These are phyloP conservation scores for Cirrhinus mrigala DNA, from an alignment of 2,797 vertebrate species.

Conservation along the genomic window DNA sequence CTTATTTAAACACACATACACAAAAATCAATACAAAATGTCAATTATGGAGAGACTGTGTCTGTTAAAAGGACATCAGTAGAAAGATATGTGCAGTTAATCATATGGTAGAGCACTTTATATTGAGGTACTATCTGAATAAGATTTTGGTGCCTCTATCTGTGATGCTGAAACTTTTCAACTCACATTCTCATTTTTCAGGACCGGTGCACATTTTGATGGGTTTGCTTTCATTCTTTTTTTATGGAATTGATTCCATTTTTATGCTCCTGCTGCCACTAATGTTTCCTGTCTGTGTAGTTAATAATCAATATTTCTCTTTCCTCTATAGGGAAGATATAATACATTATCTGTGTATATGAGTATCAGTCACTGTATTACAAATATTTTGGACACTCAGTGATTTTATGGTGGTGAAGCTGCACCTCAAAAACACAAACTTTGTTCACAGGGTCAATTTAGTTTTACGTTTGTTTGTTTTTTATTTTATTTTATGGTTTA, in stretches of 20 bases:
- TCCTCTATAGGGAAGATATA: background rate
- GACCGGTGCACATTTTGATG: background rate
- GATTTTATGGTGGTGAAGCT: background rate
- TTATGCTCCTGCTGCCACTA: background rate
- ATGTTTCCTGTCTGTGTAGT: background rate
- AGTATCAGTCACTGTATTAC: background rate
- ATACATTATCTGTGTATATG: background rate
- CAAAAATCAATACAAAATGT: conserved; percentile 51
- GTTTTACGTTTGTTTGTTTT: background rate
- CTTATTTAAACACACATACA: conserved; percentile 22
- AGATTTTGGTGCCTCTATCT: background rate
- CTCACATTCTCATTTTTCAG: background rate
- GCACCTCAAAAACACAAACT: background rate
- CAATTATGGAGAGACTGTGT: conserved; percentile 25
- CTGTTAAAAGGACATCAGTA: background rate
- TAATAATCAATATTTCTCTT: background rate
- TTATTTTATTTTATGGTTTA: background rate
- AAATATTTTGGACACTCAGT: background rate
- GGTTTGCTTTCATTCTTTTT: background rate
- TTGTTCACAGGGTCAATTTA: background rate
- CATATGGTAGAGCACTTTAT: background rate
- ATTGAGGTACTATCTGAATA: background rate
- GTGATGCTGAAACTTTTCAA: background rate
- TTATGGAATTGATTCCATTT: background rate
- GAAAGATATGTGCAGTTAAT: background rate